Evolutionary conservation across 2,888 invertebrate genomes (phyloP), one percentile per base, ranked within the genome.

Genomic region (Ecliptopera silaceata): DNA sequence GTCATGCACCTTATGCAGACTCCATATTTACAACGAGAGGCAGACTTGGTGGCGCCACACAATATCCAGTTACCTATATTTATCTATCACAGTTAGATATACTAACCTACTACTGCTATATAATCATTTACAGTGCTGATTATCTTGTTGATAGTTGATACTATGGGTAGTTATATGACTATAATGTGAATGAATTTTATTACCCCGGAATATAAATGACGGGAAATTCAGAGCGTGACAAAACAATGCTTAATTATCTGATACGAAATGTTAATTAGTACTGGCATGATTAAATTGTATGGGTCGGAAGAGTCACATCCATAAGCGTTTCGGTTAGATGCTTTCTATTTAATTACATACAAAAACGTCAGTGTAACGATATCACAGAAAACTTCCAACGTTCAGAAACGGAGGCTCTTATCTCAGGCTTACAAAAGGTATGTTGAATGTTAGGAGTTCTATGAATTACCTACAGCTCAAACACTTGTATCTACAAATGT

Each of bases 191-290:
- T 82, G 84, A 79, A 72, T 74, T 75, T 75, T 74, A 77, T 74
- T 72, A 63, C 60, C 61, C 63, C 70, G 67, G 69, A 71, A 72
- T 70, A 70, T 79, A 77, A 80, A 80, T 77, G 76, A 63, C 50
- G 66, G 67, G 72, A 73, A 85, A 86, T 85, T 83, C 74, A 81
- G 87, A 88, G 84, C 87, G 86, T 83, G 83, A 86, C 80, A 71
- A 77, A 75, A 82, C 82, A 86, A 82, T 82, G 58, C 74, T 72
- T 74, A 79, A 75, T 80, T 77, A 79, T 69, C 64, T 66, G 63
- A 59, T 69, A 66, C 63, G 69, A 68, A 65, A 69, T 69, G 68
- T 68, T 69, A 67, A 69, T 66, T 66, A 71, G 11, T 67, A 62
- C 64, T 59, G 38, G 47, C 57, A 54, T 59, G 59, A 59, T 68